phyloP scores from a whole-genome alignment of 2,797 vertebrate species.

The Tenualosa ilisha region DNA sequence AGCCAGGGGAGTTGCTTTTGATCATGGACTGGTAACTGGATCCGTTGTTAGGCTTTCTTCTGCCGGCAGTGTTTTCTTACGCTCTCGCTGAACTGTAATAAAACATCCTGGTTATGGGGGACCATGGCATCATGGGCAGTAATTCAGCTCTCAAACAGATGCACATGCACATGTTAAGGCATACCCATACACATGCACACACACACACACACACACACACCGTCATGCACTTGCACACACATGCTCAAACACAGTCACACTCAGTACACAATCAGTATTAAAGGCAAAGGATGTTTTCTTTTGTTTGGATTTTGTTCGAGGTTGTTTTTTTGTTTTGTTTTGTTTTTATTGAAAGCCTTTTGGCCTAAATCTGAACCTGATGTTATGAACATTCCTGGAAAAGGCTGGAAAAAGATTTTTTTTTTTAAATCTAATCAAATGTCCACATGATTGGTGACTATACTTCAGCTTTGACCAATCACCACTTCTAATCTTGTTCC shows the following conservation, averaged over 20 bases:
- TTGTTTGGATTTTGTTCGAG: neutral
- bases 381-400: too few species aligned
- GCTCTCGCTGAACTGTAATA: constrained; percentile 14
- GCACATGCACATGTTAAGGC: neutral
- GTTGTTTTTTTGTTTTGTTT: too few species aligned
- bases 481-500: neutral
- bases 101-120: constrained; percentile 21
- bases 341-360: neutral
- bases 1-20: constrained; percentile 24
- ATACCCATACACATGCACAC: neutral
- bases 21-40: constrained; percentile 34
- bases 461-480: neutral
- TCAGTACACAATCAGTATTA: neutral
- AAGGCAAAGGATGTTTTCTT: too few species aligned
- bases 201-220: neutral
- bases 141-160: neutral
- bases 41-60: constrained; percentile 1
- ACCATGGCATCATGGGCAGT: neutral
- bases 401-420: too few species aligned
- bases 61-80: constrained; percentile 22
- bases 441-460: too few species aligned
- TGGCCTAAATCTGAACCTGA: neutral
- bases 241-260: neutral
- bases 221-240: neutral
- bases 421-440: too few species aligned